Conservation (phyloP, 1,140 invertebrate species). For the Drosophila orosa region DNA sequence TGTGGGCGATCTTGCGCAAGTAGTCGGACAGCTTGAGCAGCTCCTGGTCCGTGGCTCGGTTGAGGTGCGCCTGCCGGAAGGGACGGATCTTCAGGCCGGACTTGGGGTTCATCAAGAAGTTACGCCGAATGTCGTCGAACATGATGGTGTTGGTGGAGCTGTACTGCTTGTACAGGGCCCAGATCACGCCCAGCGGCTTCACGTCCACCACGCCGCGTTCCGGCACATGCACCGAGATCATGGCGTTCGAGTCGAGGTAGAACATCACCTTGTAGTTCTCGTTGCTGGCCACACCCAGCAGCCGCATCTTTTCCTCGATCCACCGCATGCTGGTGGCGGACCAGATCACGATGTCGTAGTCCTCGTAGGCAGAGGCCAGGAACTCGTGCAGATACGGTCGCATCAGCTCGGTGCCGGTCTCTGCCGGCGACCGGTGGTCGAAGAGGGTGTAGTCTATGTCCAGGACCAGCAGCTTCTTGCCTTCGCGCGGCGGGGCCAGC, state of each 20-base stretch:
- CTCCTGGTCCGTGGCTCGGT: conserved; percentile 93
- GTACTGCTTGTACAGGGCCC: conserved; percentile 97
- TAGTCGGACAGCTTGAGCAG: conserved; percentile 93
- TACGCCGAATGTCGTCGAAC: conserved; percentile 98
- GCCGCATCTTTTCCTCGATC: conserved; percentile 98
- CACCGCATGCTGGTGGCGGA: conserved; percentile 99
- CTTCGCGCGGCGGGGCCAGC: conserved; percentile 91
- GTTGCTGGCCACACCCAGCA: conserved; percentile 93
- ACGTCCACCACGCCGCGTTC: conserved; percentile 88
- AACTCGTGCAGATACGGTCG: conserved; percentile 98
- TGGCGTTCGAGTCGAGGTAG: conserved; percentile 95
- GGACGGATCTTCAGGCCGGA: conserved; percentile 95
- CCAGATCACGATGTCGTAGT: conserved; percentile 96
- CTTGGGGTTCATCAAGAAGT: conserved; percentile 99
- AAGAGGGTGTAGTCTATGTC: conserved; percentile 99
- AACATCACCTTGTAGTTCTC: conserved; percentile 96
- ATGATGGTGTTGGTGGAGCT: conserved; percentile 97
- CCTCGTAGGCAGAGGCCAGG: conserved; percentile 94
- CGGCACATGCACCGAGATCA: conserved; percentile 95
- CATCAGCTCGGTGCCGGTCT: conserved; percentile 96
- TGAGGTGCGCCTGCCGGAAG: conserved; percentile 95
- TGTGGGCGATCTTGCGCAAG: conserved; percentile 91
- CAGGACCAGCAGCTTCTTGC: conserved; percentile 96
- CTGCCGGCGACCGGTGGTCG: conserved; percentile 96
- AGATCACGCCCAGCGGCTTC: conserved; percentile 98